Base-by-base conservation (phyloP, 2,797 vertebrate species). In the Trachops cirrhosus region DNA sequence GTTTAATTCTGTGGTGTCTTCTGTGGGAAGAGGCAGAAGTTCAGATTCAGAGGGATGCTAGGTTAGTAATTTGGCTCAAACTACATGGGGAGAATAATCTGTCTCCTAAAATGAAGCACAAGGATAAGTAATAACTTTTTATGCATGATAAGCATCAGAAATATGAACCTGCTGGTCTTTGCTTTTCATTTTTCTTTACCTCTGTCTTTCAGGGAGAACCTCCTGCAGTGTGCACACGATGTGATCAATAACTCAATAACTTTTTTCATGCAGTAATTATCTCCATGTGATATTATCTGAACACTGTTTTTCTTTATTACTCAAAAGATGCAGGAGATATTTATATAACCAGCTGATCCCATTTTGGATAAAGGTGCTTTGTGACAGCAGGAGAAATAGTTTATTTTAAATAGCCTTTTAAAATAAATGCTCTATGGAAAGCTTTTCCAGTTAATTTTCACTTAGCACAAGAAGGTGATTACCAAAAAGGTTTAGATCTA, bases 181-280 rank as follows among this genome's bases (percentile, higher is more conserved):
- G 98, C 97, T 98, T 98, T 98, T 98, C 98, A 97, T 99, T 98
- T 99, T 98, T 98, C 98, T 98, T 98, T 98, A 97, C 98, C 97
- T 98, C 98, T 98, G 86, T 98, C 98, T 98, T 98, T 98, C 98
- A 98, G 97, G 98, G 98, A 98, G 97, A 98, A 97, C 98, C 98
- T 98, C 99, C 98, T 98, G 98, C 98, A 97, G 98, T 97, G 99
- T 98, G 97, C 98, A 98, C 99, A 98, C 98, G 48, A 98, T 98
- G 98, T 98, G 98, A 99, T 99, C 99, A 98, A 99, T 99, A 99
- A 99, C 99, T 99, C 99, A 98, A 99, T 99, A 99, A 99, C 99
- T 98, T 99, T 99, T 99, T 99, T 99, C 98, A 99, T 99, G 98
- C 98, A 97, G 98, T 99, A 98, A 99, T 99, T 99, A 99, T 99